Evolutionary conservation across 2,888 invertebrate genomes (phyloP), one percentile per base, ranked within the genome.

Genomic region (Chymomyza amoena): DNA sequence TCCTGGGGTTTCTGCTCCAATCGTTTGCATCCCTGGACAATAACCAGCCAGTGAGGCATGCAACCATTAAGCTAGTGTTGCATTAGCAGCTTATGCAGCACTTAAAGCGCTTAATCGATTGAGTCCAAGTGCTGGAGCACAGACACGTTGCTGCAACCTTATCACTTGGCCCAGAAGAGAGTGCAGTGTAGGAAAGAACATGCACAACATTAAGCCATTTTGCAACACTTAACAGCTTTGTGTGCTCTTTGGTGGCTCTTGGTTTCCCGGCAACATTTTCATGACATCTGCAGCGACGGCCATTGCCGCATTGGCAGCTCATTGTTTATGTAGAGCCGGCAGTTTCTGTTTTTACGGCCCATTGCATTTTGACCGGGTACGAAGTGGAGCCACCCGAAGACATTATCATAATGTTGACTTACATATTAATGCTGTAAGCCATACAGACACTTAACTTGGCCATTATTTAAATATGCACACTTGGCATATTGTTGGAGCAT

Each of bases 51-150:
- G 18, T 69, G 50, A 56, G 51, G 20, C 54, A 45, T 45, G 39
- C 39, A 45, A 45, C 39, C 39, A 45, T 45, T 45, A 10, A 45
- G 39, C 39, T 45, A 45, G 39, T 45, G 39, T 45, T 57, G 57
- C 57, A 20, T 16, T 57, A 20, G 52, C 75, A 66, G 78, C 72
- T 83, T 73, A 69, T 72, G 75, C 66, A 68, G 78, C 79, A 78
- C 77, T 80, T 80, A 82, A 80, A 72, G 77, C 70, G 75, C 77
- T 83, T 80, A 79, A 80, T 80, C 77, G 79, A 81, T 77, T 72
- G 63, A 52, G 54, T 16, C 54, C 45, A 61, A 57, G 57, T 25
- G 66, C 32, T 66, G 32, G 3, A 15, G 45, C 54, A 59, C 45
- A 57, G 65, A 65, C 69, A 72, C 68, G 62, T 51, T n/a, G n/a